phyloP scores from a whole-genome alignment of 2,888 invertebrate genomes.

The Diarsia brunnea region DNA sequence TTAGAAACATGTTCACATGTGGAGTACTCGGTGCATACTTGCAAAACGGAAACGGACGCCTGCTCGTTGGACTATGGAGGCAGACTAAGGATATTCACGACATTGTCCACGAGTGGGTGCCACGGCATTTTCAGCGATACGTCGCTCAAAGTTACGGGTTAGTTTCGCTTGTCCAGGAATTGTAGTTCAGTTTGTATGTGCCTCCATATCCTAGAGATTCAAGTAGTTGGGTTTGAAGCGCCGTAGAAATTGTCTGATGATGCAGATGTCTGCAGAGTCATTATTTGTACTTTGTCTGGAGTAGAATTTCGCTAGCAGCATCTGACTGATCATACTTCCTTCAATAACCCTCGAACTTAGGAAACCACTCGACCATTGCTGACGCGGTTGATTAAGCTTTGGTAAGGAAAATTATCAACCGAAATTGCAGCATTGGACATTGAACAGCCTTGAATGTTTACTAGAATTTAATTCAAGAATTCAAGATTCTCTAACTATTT shows the following conservation, averaged over 20 bases:
- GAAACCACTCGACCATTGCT: not conserved
- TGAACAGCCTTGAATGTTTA: slow-evolving; percentile 50
- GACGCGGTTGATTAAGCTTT: not conserved
- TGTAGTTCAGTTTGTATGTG: slow-evolving; percentile 17
- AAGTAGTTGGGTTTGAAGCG: slow-evolving; percentile 12
- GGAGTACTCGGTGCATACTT: slow-evolving; percentile 77
- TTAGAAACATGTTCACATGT: slow-evolving; percentile 79
- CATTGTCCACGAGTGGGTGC: slow-evolving; percentile 65
- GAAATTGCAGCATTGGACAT: slow-evolving; percentile 9
- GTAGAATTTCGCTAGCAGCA: not conserved
- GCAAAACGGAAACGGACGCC: slow-evolving; percentile 75
- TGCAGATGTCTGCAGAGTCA: not conserved
- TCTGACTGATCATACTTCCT: not conserved
- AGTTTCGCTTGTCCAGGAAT: slow-evolving; percentile 41
- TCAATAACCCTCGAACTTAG: not conserved
- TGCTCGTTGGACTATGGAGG: slow-evolving; percentile 79
- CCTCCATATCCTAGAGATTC: not conserved
- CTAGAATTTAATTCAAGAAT: slow-evolving; percentile 11
- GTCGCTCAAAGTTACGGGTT: slow-evolving; percentile 60
- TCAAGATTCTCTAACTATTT: slow-evolving; percentile 24
- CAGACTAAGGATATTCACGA: slow-evolving; percentile 63
- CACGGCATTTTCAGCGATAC: slow-evolving; percentile 53
- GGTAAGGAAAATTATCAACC: not conserved
- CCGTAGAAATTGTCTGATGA: slow-evolving; percentile 20
- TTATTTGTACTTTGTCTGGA: not conserved